Evolutionary conservation across 2,797 vertebrate genomes (phyloP).

Genomic region (Florisuga fusca): DNA sequence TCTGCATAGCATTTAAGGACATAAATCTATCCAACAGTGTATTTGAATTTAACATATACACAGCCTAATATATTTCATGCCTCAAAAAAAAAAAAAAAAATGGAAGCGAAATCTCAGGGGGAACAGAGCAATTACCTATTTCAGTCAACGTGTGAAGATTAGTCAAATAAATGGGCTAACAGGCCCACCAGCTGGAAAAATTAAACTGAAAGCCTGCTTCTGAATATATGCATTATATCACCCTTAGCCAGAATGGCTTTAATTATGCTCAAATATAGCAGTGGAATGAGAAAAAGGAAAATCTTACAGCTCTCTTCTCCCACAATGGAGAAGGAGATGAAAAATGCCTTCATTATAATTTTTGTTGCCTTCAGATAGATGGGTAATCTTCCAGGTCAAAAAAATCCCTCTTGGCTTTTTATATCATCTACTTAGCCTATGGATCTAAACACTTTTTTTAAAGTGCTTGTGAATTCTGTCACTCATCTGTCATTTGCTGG

Average conservation of each 20-base stretch:
- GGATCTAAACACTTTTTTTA: conserved; percentile 8
- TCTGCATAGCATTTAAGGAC: conserved; percentile 40
- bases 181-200: conserved; percentile 70
- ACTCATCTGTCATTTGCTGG: background rate
- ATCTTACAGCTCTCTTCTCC: conserved; percentile 50
- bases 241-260: conserved; percentile 61
- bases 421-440: background rate
- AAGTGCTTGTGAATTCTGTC: conserved; percentile 33
- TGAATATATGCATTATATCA: conserved; percentile 69
- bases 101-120: conserved; percentile 53
- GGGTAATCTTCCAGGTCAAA: background rate
- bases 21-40: conserved; percentile 62
- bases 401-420: conserved; percentile 38
- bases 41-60: conserved; percentile 49
- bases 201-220: conserved; percentile 69
- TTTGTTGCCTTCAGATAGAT: conserved; percentile 44
- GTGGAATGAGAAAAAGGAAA: conserved; percentile 66
- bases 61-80: conserved; percentile 34
- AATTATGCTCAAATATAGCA: conserved; percentile 72
- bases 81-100: conserved; percentile 25
- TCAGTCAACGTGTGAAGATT: conserved; percentile 70
- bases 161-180: conserved; percentile 72
- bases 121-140: conserved; percentile 69
- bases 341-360: conserved; percentile 46
- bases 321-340: conserved; percentile 29